Evolutionary conservation across 2,888 invertebrate genomes (phyloP).

Genomic region (Acholoe squamosa): DNA sequence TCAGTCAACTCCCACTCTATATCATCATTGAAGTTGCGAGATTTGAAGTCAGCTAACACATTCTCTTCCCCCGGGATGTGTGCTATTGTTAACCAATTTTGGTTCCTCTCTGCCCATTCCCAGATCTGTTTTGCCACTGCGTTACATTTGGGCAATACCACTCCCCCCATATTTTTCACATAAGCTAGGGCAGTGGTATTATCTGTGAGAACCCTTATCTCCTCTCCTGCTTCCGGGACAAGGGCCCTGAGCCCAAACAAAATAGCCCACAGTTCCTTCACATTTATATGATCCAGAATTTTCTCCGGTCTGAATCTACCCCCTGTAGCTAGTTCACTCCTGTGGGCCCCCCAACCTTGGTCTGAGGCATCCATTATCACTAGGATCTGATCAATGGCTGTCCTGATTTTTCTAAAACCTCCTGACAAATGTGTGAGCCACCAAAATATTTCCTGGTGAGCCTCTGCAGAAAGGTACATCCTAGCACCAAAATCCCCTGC

Average conservation of each 20-base stretch:
- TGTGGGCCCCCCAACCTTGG: conserved; percentile 14
- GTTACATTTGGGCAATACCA: not conserved
- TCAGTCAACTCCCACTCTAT: not conserved
- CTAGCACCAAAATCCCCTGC: too few relatives aligned
- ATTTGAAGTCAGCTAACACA: not conserved
- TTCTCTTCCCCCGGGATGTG: conserved; percentile 40
- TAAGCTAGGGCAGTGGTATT: conserved; percentile 30
- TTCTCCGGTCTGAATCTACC: not conserved
- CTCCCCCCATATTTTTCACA: conserved; percentile 7
- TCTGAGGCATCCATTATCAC: not conserved
- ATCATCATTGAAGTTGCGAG: conserved; percentile 4
- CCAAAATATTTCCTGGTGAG: too few relatives aligned
- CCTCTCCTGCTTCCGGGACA: not conserved
- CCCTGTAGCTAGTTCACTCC: not conserved
- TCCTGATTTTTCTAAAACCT: not conserved
- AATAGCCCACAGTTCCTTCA: conserved; percentile 25
- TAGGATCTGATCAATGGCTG: not conserved
- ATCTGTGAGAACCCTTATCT: not conserved
- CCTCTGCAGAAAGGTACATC: not conserved
- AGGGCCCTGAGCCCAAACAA: not conserved
- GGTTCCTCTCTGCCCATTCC: not conserved
- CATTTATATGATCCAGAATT: conserved; percentile 12
- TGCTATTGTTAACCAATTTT: conserved; percentile 9
- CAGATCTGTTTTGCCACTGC: not conserved
- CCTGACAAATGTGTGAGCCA: too few relatives aligned